Evolutionary conservation across 2,888 invertebrate species (phyloP), one percentile per base, ranked within the genome.

Genomic region (Crossocerus cetratus): DNA sequence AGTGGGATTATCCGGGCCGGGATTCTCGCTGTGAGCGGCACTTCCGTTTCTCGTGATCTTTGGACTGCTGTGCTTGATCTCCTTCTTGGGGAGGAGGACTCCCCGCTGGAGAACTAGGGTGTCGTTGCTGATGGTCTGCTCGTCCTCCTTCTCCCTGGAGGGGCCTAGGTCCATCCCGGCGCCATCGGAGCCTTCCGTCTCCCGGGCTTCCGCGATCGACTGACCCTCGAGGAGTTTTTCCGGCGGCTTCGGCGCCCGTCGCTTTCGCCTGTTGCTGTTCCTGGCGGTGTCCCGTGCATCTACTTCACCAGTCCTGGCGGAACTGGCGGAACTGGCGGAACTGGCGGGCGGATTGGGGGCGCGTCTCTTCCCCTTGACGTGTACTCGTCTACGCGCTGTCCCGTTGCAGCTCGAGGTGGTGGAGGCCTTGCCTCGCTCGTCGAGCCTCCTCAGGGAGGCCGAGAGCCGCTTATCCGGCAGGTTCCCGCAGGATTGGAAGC

Each of bases 341-440:
- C 60, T 23, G n/a, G 84, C 86, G 0, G 95, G 95, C 3, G 95
- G 95, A 77, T 92, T 92, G 0, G 95, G 95, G 0, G 95, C 95
- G 84, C 93, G 93, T 61, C 95, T 90, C 88, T 96, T 96, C 22
- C 95, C 95, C 78, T 94, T 95, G 0, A 95, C 95, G 91, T 95
- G 94, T 22, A 93, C 92, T 77, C 92, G 92, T 58, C 92, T 92
- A 72, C 92, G 92, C 78, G 92, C 92, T 22, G 93, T 92, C 1
- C 61, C 91, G 89, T 94, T 94, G 85, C 94, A 94, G n/a, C 92
- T 91, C n/a, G n/a, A n/a, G n/a, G n/a, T n/a, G n/a, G n/a, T n/a
- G n/a, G n/a, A n/a, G 21, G 93, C 93, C 81, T 94, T 91, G 55
- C 93, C 90, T 76, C 92, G 91, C 44, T 91, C 91, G 61, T 91